Evolutionary conservation across 2,797 vertebrate species (phyloP).

Genomic region (Acipenser oxyrinchus): DNA sequence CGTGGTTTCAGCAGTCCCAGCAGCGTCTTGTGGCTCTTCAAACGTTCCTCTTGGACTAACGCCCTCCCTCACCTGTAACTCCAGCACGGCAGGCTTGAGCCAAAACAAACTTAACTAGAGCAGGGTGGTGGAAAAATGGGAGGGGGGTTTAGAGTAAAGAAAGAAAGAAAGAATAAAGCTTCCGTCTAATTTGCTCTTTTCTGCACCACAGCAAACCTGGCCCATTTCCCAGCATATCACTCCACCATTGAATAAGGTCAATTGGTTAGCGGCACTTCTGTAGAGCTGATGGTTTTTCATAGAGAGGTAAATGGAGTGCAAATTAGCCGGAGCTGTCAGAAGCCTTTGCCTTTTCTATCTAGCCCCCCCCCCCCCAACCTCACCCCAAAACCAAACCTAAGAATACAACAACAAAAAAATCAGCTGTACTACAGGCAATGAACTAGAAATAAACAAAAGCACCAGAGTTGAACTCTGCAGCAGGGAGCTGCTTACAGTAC

Average conservation of each 20-base stretch:
- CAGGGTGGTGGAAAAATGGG: slow-evolving; percentile 31
- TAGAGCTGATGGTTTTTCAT: slow-evolving; percentile 61
- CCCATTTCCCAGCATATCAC: slow-evolving; percentile 64
- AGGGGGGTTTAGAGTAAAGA: slow-evolving; percentile 9
- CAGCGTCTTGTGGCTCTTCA: neutral
- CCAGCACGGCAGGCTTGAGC: slow-evolving; percentile 46
- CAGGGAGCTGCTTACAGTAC: too few species aligned
- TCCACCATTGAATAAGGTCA: slow-evolving; percentile 64
- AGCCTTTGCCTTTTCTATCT: slow-evolving; percentile 38
- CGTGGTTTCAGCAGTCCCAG: slow-evolving; percentile 6
- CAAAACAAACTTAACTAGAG: slow-evolving; percentile 59
- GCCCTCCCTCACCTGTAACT: slow-evolving; percentile 43
- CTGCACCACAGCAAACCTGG: slow-evolving; percentile 62
- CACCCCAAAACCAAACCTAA: slow-evolving; percentile 57
- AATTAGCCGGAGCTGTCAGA: slow-evolving; percentile 65
- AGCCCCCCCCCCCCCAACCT: neutral
- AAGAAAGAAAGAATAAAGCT: slow-evolving; percentile 56
- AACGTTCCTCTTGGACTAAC: neutral
- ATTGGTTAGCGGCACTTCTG: slow-evolving; percentile 57
- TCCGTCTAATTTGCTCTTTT: slow-evolving; percentile 69
- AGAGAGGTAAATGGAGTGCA: slow-evolving; percentile 63
- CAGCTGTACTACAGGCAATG: slow-evolving; percentile 5
- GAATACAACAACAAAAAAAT: slow-evolving; percentile 48
- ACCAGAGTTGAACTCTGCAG: too few species aligned
- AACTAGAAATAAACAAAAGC: too few species aligned